Evolutionary conservation across 2,113 vertebrate genomes (phyloP).

Genomic region (Poeciliopsis prolifica): DNA sequence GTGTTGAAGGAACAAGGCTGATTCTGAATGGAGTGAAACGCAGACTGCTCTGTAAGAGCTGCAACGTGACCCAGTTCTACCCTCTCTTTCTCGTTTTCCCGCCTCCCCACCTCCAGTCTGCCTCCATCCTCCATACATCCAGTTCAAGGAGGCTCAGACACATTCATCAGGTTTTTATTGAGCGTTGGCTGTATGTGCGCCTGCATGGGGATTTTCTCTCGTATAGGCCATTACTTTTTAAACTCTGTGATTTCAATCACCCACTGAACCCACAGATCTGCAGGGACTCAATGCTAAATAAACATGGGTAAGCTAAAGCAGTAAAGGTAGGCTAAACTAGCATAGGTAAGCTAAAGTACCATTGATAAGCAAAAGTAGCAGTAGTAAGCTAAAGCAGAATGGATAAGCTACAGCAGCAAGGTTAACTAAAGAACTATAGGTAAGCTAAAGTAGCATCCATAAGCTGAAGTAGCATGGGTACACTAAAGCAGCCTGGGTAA

Average conservation of each 20-base stretch:
- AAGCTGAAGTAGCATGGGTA: no score
- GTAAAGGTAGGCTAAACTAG: no score
- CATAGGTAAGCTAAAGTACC: no score
- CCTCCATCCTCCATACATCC: constrained; percentile 7
- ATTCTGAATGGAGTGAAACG: constrained; percentile 9
- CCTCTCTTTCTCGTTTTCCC: constrained; percentile 1
- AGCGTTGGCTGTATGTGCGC: not conserved
- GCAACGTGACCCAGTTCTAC: constrained; percentile 33
- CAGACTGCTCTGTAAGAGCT: constrained; percentile 19
- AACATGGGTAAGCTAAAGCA: no score
- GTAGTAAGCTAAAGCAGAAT: no score
- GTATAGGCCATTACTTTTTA: constrained; percentile 56
- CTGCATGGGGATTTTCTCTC: constrained; percentile 1
- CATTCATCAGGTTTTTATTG: constrained; percentile 16
- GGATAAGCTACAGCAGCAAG: no score
- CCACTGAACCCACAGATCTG: constrained; percentile 2
- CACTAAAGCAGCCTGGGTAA: no score
- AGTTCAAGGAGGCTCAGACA: constrained; percentile 20
- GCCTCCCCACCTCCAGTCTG: not conserved
- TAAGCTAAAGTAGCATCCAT: no score
- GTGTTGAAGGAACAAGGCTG: not conserved
- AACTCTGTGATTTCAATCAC: constrained; percentile 26
- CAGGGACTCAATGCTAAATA: not conserved
- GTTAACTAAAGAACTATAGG: no score
- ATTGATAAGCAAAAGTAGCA: no score